Percentiles rank a stretch among this genome's conserved stretches.
Evolutionary conservation across 2,797 vertebrate species (phyloP).

Genomic region (Notolabrus celidotus): DNA sequence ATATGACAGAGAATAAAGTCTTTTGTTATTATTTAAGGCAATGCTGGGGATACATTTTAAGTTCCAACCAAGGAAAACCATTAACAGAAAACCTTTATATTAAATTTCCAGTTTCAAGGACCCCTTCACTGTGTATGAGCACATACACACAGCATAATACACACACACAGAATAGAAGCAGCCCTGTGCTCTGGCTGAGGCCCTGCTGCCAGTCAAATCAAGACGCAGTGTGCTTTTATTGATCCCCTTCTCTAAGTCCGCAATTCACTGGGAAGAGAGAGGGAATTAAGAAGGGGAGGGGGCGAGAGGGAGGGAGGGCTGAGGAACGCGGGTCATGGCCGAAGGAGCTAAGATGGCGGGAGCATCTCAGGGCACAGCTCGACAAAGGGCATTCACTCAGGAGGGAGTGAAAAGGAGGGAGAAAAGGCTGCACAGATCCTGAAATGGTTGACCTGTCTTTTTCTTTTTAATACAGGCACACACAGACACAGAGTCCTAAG

Average conservation of each 20-base stretch:
- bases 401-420: constrained; percentile 59
- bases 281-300: constrained; percentile 61
- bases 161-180: constrained; percentile 34
- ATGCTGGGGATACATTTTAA: background rate
- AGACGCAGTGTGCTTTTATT: constrained; percentile 83
- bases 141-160: too few relatives aligned
- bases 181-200: constrained; percentile 63
- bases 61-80: background rate
- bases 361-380: constrained; percentile 82
- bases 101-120: constrained; percentile 22
- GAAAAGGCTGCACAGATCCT: constrained; percentile 57
- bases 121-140: constrained; percentile 2
- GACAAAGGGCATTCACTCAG: constrained; percentile 81
- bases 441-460: constrained; percentile 80
- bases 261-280: constrained; percentile 71
- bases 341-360: constrained; percentile 86
- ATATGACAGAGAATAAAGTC: background rate
- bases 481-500: constrained; percentile 1
- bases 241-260: constrained; percentile 77
- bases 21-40: background rate
- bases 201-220: constrained; percentile 83
- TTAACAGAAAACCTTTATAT: constrained; percentile 6
- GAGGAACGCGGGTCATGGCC: constrained; percentile 79
- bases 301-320: constrained; percentile 52
- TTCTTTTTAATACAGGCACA: constrained; percentile 41